phyloP scores from a whole-genome alignment of 2,113 vertebrate species.

The Proteles cristata region DNA sequence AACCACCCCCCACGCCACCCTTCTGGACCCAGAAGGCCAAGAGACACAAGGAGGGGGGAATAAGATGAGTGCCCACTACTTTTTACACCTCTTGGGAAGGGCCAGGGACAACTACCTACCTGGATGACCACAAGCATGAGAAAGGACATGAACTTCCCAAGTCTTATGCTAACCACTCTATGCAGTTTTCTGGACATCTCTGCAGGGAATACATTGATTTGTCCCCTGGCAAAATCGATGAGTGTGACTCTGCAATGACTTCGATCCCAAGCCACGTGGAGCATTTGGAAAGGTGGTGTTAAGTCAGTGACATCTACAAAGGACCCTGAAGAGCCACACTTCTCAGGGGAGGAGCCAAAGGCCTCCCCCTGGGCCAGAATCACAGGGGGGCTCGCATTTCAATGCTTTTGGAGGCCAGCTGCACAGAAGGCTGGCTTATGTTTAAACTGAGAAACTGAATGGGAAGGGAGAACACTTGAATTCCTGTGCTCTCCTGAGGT shows the following conservation, averaged over 20 bases:
- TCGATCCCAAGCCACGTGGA: not conserved
- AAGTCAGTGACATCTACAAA: not conserved
- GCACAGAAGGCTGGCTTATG: constrained; percentile 50
- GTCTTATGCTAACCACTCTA: not conserved
- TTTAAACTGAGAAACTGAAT: constrained; percentile 63
- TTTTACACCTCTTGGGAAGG: not conserved
- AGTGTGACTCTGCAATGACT: not conserved
- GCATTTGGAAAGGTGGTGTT: not conserved
- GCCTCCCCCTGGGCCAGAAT: not conserved
- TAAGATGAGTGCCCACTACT: not conserved
- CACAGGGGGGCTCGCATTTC: not conserved
- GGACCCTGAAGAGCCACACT: not conserved
- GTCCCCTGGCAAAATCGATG: not conserved
- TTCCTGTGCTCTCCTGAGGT: constrained; percentile 43
- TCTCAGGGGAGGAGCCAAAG: not conserved
- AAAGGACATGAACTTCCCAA: not conserved
- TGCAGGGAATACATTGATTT: not conserved
- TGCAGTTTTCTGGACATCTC: not conserved
- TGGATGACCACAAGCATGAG: not conserved
- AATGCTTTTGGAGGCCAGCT: constrained; percentile 21
- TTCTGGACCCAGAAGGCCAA: not conserved
- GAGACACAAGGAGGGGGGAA: not conserved
- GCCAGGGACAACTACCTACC: not conserved
- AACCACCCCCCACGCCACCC: not conserved
- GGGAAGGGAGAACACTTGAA: constrained; percentile 44